Base-by-base conservation (phyloP, 2,113 vertebrate species). In the Symphodus melops region DNA sequence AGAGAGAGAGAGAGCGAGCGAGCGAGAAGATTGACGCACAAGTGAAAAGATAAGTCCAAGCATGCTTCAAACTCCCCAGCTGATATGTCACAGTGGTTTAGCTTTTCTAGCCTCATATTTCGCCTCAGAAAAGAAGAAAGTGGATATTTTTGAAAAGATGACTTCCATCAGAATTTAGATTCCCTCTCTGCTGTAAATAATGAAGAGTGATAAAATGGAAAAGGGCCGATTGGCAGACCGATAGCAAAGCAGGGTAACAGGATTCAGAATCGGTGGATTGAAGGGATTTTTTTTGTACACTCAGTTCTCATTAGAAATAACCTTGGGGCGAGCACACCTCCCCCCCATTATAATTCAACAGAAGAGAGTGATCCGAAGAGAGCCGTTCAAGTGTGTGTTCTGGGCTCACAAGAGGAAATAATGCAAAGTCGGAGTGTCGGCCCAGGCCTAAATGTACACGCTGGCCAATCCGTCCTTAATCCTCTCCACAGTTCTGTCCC, bases 11-110 rank as follows among this genome's bases (percentile, higher is more conserved):
- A 25, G 25, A 25, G 25, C 25, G 25, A 25, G 25, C 65, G 28
- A 33, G 28, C 28, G 28, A 33, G 46, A 66, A 84, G 88, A 91
- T 88, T 85, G 83, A 89, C 88, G 83, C 74, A 79, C 61, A 81
- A 88, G 84, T 77, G 83, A 83, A 80, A 78, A 86, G 88, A 91
- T 90, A 86, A 89, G 85, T 81, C 81, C 65, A 63, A 77, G 75
- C 81, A 61, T 53, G 76, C 85, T 49, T 65, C 83, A 84, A 69
- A 81, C 73, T 68, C 71, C 68, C 41, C 42, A 41, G 49, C 78
- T 77, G 87, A 90, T 86, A 76, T 80, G 83, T 88, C 81, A 79
- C 62, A 63, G 36, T 51, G 83, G 56, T 88, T 88, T 81, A 77
- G 65, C 44, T 68, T 65, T 42, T 72, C 52, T 12, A 39, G 68